Evolutionary conservation across 2,113 vertebrate species (phyloP), one percentile per base, ranked within the genome.

Genomic region (Channa maculata): DNA sequence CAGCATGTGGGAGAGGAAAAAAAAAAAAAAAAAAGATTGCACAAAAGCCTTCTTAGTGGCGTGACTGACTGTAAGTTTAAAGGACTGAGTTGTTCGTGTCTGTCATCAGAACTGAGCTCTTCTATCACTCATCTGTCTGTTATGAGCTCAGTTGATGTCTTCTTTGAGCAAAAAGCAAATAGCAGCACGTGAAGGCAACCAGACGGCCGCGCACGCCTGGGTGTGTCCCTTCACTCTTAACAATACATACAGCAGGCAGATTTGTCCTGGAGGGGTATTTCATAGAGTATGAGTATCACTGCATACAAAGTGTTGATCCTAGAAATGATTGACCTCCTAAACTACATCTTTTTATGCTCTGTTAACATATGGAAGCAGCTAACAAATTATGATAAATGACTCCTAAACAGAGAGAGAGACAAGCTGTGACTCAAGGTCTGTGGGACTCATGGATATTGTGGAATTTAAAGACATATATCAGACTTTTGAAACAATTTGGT

Each of bases 81-180:
- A 58, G 71, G 75, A 76, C 78, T 60, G 85, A 55, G 74, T 65
- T 64, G 79, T 84, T 50, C 57, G 58, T 53, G 77, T 91, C 88
- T 91, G 91, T 92, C 92, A 91, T 84, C 71, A 8, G 68, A 75
- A 12, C 67, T 84, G 86, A 89, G 88, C 84, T 71, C 50, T 64
- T 70, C 89, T 75, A 83, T 93, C 89, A 82, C 77, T 93, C 85
- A 84, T 69, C 73, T 65, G 88, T 89, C 87, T 71, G 79, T 79
- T 12, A 71, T 80, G 58, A 72, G 86, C 86, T 83, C 71, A 53
- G 82, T 73, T 88, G 80, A 93, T 80, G 86, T 92, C 86, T 90
- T 90, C 88, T 90, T 90, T 82, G 74, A 80, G 84, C 79, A 86
- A 86, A 85, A 71, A 72, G 74, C 65, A 55, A 65, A 82, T 75